Base-by-base conservation (phyloP, 2,888 invertebrate species). In the Dryadula phaetusa region DNA sequence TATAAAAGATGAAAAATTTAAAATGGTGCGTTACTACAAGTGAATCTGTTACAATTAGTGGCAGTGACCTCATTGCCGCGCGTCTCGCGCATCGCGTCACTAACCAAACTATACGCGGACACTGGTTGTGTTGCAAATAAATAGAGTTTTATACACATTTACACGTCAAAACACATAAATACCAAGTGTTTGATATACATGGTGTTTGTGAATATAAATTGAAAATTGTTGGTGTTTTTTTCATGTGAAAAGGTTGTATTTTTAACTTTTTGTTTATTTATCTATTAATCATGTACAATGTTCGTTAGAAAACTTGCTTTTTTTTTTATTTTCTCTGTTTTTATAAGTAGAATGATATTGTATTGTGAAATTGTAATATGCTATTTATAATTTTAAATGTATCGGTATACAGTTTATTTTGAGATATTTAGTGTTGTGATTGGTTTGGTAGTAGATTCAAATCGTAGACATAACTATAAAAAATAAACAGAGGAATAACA, bases 1-100 rank as follows among this genome's bases (percentile, higher is more conserved):
- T 47, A 5, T 47, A 47, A n/a, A 6, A 47, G 14, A 47, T 47
- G 12, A 28, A 52, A 32, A 16, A 32, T 5, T 52, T 20, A 28
- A 16, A 20, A 44, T 16, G 32, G 14, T 28, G 34, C 25, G 14
- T 42, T 20, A 20, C 16, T 32, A 53, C 18, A 20, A 42, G 28
- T 12, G 42, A 63, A 53, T 42, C 32, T 32, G 18, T 14, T 63
- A 49, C 56, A 69, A 65, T 65, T 69, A 65, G 69, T 56, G 25
- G 25, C 46, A 69, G 62, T 65, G 65, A 69, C 69, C 69, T 69
- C 65, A 69, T 65, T 58, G 42, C 28, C 42, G 25, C 60, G 60
- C 52, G 40, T 40, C 52, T 20, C 52, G 49, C 54, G 68, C 40
- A 46, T 61, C 47, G 62, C 65, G 37, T 22, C 64, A 61, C 42